These are phyloP conservation scores for Tupaia tana DNA, from an alignment of 2,113 vertebrate species.

Conservation along the genomic window DNA sequence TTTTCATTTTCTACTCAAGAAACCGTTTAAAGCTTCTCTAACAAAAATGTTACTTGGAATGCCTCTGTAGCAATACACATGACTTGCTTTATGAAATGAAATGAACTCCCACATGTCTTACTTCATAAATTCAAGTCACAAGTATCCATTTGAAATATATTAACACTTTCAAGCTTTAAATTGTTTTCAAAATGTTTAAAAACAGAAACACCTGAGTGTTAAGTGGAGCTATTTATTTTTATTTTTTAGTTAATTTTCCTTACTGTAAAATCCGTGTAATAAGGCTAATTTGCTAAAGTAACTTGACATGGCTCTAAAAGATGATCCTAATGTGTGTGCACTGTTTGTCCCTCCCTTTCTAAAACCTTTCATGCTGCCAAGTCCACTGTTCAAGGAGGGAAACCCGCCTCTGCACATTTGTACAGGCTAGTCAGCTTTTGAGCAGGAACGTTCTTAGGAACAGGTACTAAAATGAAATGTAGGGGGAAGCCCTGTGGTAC, in stretches of 20 bases:
- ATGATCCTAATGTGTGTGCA: background rate
- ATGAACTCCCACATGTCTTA: conserved; percentile 18
- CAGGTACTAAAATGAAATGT: background rate
- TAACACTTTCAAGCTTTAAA: conserved; percentile 26
- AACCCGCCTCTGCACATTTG: background rate
- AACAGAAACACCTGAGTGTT: background rate
- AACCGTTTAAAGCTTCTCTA: conserved; percentile 23
- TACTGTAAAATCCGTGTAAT: background rate
- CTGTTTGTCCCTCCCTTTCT: background rate
- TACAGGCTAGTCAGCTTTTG: background rate
- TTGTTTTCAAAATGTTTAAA: conserved; percentile 28
- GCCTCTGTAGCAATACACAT: conserved; percentile 29
- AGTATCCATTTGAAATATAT: background rate
- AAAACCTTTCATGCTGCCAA: background rate
- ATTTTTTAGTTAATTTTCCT: conserved; percentile 24
- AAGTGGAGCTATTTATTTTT: background rate
- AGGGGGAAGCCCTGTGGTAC: background rate
- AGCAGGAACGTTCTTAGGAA: background rate
- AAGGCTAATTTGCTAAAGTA: background rate
- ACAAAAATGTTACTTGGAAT: conserved; percentile 48
- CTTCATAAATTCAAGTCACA: conserved; percentile 49
- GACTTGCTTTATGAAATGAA: conserved; percentile 31
- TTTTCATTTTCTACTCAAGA: conserved; percentile 42
- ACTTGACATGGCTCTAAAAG: background rate
- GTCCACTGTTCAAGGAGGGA: background rate